A percentile compares a stretch with the other conserved stretches of the same genome.
Evolutionary conservation across 2,888 invertebrate species (phyloP).

Genomic region (Ferrisia virgata): DNA sequence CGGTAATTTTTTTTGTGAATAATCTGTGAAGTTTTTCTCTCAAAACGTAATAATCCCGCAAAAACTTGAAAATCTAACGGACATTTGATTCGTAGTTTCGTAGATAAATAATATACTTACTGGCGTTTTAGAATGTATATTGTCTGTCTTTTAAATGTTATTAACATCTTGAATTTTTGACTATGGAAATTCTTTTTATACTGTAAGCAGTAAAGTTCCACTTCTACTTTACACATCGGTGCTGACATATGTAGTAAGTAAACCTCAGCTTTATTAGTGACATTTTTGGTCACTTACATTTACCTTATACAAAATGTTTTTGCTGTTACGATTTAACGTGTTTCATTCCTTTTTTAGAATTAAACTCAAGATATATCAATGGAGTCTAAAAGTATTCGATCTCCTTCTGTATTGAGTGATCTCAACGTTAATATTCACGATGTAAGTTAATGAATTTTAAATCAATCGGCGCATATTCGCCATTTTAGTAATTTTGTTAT

Average conservation of each 20-base stretch:
- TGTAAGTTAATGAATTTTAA: neutral
- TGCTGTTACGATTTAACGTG: neutral
- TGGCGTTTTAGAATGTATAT: too few relatives aligned
- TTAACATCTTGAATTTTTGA: too few relatives aligned
- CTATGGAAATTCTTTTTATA: too few relatives aligned
- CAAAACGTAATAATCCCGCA: neutral
- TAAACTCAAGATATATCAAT: neutral
- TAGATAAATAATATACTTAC: neutral
- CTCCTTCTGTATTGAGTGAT: neutral
- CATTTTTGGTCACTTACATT: too few relatives aligned
- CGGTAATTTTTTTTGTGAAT: neutral
- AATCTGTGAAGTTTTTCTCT: neutral
- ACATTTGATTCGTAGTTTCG: neutral
- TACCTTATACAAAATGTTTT: neutral
- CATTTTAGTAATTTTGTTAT: neutral
- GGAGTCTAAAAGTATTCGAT: neutral
- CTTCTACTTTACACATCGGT: too few relatives aligned
- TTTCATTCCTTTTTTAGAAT: neutral
- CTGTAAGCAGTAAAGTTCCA: too few relatives aligned
- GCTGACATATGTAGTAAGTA: too few relatives aligned
- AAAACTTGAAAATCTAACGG: neutral
- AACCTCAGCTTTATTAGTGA: too few relatives aligned
- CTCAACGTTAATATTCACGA: neutral
- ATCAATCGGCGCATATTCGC: neutral
- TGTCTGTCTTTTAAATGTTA: neutral